Conservation (phyloP, 2,113 vertebrate genomes). For the Psittacus erithacus region DNA sequence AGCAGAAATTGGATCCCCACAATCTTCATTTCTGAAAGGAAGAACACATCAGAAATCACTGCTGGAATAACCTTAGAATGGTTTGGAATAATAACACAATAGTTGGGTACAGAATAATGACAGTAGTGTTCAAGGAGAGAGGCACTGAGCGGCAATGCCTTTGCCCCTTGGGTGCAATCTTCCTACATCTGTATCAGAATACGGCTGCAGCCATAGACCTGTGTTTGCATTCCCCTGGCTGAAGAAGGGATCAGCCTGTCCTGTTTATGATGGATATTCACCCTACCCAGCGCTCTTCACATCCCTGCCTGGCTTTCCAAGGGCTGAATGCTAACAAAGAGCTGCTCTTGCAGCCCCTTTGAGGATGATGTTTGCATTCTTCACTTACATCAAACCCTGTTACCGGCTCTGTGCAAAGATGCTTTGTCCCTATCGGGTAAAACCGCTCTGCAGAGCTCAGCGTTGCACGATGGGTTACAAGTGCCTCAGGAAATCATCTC, state of each 20-base stretch:
- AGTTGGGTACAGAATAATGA: neutral
- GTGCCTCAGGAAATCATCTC: neutral
- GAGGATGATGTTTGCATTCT: neutral
- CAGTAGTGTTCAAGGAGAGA: neutral
- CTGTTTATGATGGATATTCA: neutral
- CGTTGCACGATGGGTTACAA: neutral
- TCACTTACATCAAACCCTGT: neutral
- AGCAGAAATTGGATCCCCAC: neutral
- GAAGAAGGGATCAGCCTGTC: neutral
- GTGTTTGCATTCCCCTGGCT: neutral
- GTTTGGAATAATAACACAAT: neutral
- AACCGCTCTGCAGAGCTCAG: neutral
- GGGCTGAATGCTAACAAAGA: neutral
- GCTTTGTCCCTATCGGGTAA: neutral
- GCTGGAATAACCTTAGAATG: neutral
- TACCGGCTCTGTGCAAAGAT: neutral
- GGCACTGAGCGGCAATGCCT: neutral
- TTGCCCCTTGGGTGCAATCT: too few species aligned
- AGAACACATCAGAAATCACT: neutral
- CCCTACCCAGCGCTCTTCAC: rapidly evolving
- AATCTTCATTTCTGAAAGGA: neutral
- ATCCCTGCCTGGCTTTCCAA: neutral
- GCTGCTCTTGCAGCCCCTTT: neutral
- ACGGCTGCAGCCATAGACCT: neutral
- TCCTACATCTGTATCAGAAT: rapidly evolving